Percentiles rank a stretch among this genome's conserved stretches.
Conservation (phyloP, 2,888 invertebrate genomes). For the Lithophane ornitopus region DNA sequence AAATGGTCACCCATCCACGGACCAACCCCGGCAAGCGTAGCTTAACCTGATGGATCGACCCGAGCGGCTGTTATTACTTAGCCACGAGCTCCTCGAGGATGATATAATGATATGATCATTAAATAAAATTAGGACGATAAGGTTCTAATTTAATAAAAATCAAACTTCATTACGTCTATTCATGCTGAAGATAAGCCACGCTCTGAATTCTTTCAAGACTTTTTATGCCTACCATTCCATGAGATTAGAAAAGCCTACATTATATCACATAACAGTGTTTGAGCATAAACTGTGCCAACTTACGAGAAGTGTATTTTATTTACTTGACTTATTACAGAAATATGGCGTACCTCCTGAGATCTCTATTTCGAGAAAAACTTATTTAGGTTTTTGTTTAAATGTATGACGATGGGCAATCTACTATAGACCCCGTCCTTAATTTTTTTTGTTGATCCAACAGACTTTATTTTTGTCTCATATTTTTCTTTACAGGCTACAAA, state of each 20-base stretch:
- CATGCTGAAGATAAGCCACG: background rate
- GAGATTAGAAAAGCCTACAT: background rate
- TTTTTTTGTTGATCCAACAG: no score
- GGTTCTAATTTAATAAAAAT: background rate
- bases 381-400: background rate
- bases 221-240: slow-evolving; percentile 1
- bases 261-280: background rate
- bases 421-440: no score
- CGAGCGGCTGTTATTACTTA: no score
- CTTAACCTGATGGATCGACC: no score
- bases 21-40: no score
- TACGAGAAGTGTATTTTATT: background rate
- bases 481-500: no score
- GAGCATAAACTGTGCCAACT: background rate
- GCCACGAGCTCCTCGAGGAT: no score
- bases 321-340: slow-evolving; percentile 2
- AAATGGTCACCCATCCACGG: no score
- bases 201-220: slow-evolving; percentile 10
- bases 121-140: background rate
- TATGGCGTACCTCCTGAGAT: background rate
- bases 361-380: background rate
- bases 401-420: background rate
- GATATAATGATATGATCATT: background rate
- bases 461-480: no score
- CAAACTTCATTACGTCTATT: background rate